Conservation (phyloP, 2,113 vertebrate species). For the Hyaena hyaena region DNA sequence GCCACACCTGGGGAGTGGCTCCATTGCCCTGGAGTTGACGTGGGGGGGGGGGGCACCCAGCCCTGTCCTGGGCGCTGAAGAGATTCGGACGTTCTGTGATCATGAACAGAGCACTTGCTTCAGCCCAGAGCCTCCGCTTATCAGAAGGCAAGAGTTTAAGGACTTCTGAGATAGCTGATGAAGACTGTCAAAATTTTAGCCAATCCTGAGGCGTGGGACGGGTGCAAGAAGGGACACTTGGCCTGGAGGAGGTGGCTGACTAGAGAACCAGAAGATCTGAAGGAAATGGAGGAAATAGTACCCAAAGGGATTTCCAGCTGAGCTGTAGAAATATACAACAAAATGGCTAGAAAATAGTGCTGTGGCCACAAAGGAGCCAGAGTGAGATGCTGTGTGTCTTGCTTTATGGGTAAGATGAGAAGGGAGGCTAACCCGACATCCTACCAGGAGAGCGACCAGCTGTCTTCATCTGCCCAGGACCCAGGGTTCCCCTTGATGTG, state of each 20-base stretch:
- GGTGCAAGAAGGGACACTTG: background rate
- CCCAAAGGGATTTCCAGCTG: background rate
- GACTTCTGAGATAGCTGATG: background rate
- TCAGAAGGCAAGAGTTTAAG: background rate
- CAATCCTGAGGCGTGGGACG: background rate
- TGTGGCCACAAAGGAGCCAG: background rate
- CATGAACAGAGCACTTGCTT: background rate
- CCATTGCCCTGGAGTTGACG: background rate
- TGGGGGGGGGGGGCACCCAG: background rate
- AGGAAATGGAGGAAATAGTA: background rate
- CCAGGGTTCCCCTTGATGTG: background rate
- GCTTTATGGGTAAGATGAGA: background rate
- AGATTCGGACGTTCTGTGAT: background rate
- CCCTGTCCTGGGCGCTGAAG: background rate
- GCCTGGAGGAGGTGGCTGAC: background rate
- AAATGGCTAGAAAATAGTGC: background rate
- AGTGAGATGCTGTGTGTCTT: fast-evolving
- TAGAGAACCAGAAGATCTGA: background rate
- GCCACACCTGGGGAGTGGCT: background rate
- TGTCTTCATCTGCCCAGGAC: background rate
- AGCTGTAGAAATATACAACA: background rate
- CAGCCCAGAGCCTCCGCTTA: background rate
- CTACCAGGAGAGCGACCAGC: background rate
- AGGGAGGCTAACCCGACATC: background rate
- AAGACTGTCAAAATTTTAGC: background rate